phyloP scores from a whole-genome alignment of 2,888 invertebrate genomes.

The Apamea crenata region DNA sequence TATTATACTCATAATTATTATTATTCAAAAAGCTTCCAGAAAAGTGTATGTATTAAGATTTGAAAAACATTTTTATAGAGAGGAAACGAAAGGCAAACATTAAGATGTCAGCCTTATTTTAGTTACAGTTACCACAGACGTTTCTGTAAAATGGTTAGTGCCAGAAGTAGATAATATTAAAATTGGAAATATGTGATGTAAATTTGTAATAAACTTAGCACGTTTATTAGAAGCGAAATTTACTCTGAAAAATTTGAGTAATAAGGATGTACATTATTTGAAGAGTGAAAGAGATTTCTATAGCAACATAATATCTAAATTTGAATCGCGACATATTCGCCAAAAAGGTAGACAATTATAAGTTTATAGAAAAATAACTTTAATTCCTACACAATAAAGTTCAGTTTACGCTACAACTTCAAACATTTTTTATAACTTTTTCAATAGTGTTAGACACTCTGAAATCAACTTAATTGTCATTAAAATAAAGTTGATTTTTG shows the following conservation, averaged over 20 bases:
- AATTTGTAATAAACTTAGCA: not conserved
- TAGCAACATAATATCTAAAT: no score
- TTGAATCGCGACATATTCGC: no score
- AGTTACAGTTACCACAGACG: slow-evolving; percentile 25
- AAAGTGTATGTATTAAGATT: slow-evolving; percentile 19
- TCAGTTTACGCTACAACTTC: no score
- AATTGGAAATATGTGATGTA: not conserved
- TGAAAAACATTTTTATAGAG: slow-evolving; percentile 6
- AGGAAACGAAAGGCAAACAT: slow-evolving; percentile 16
- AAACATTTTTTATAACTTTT: no score
- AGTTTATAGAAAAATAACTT: no score
- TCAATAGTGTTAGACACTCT: no score
- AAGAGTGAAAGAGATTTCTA: not conserved
- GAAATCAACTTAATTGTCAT: no score
- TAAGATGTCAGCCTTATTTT: slow-evolving; percentile 43
- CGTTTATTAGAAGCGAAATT: not conserved
- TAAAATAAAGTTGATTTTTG: no score
- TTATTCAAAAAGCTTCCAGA: not conserved
- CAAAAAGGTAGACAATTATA: no score
- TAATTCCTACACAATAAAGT: no score
- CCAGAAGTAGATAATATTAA: not conserved
- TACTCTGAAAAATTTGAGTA: not conserved
- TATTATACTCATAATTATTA: not conserved
- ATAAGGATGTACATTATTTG: not conserved
- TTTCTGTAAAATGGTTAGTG: slow-evolving; percentile 8